Evolutionary conservation across 2,888 invertebrate species (phyloP), one percentile per base, ranked within the genome.

Genomic region (Pharmacophagus antenor): DNA sequence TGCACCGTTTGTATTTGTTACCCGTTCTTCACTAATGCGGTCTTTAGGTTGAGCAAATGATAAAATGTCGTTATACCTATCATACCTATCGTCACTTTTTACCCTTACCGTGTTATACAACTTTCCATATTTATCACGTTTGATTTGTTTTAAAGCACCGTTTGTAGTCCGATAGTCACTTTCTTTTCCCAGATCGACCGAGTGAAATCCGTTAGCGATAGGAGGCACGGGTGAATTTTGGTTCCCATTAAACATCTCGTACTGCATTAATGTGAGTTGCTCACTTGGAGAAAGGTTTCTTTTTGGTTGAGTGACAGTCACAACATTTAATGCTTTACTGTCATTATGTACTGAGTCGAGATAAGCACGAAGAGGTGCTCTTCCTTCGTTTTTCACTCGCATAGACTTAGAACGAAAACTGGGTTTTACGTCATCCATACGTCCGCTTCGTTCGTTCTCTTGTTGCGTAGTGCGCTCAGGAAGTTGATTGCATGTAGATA

Each of bases 381-480:
- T 81, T 64, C 88, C 88, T 81, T 91, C 91, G 72, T 88, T 91
- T 79, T 90, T 91, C 44, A 91, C 85, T 80, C 91, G 84, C 65
- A 91, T 78, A 61, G 91, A 91, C 80, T 91, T 91, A 63, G 91
- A 91, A 68, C 91, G 89, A 82, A 89, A 89, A 76, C 82, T 88
- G 69, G 89, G 88, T 72, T 84, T 89, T 64, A 67, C 73, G 69
- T 83, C 84, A 74, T 88, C 88, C 56, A 74, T 76, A 68, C 88
- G 85, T 84, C 85, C 85, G 76, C 78, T 86, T 74, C 80, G 83
- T 73, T 76, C 81, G 77, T 81, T 82, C 60, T 74, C 73, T 67
- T 74, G 76, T 78, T 83, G 85, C 73, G 80, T 77, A 73, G 73
- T 88, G 82, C 76, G 83, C 76, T 82, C 78, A 76, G 88, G 85